Evolutionary conservation across 1,140 invertebrate species (phyloP), one percentile per base, ranked within the genome.

Genomic region (Druon quercuslanigerum): DNA sequence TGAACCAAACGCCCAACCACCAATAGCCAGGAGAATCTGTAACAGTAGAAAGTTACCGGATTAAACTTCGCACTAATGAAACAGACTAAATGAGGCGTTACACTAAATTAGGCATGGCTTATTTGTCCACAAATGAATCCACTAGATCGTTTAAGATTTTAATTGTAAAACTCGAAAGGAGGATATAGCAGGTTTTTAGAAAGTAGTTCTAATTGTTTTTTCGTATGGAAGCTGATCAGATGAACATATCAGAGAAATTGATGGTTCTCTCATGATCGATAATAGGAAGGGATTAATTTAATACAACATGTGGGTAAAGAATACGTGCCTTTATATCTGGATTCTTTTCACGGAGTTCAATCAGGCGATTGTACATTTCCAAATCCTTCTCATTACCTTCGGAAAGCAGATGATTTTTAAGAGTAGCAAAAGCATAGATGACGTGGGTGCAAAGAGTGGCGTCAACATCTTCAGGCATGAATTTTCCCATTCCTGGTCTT

Each of bases 1-100:
- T 1, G 96, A 97, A 14, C 97, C 97, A 83, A 98, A 97, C 16
- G 96, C 96, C 97, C 97, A 99, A 6, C 98, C 98, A 71, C 98
- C 98, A 71, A 99, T 97, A 4, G 97, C 97, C 50, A 99, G 90
- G 3, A 99, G 89, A 75, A 98, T 93, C 94, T 96, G 54, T 51
- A 82, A 77, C 17, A 78, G 76, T 66, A 57, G 60, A 66, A 14
- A 56, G 56, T 54, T 17, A 60, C 51, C 5, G 66, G 46, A 71
- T 50, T 73, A 76, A 52, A 75, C 66, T n/a, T 33, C 52, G 66
- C 16, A 25, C 25, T 66, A 66, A 66, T 66, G 25, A 66, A 40
- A 40, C 16, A 40, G 25, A n/a, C n/a, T 66, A 40, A 66, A 66
- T 66, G 60, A 66, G 25, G n/a, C 60, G 60, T 66, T 40, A n/a